phyloP scores from a whole-genome alignment of 1,140 invertebrate species.

The Brachionus manjavacas region DNA sequence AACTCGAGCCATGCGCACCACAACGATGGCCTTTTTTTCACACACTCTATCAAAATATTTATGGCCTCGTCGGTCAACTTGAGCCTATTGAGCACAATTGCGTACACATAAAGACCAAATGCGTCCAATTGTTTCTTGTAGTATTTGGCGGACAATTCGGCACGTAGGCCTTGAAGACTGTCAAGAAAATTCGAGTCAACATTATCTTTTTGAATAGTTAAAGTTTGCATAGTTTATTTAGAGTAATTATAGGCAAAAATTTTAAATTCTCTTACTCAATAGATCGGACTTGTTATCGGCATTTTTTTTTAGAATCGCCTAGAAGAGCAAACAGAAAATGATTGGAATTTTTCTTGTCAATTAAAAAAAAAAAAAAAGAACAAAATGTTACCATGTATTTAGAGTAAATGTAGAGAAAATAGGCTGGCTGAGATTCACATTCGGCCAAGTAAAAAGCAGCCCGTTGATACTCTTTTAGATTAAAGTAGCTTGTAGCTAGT shows the following conservation, averaged over 20 bases:
- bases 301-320: conserved; percentile 4
- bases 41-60: conserved; percentile 71
- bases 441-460: conserved; percentile 75
- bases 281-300: conserved; percentile 23
- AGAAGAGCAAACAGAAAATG: neutral
- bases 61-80: conserved; percentile 70
- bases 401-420: conserved; percentile 77
- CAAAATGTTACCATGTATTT: conserved; percentile 64
- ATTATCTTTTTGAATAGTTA: neutral
- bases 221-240: neutral
- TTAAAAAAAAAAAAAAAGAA: too few relatives aligned
- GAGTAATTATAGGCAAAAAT: neutral
- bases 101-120: conserved; percentile 59
- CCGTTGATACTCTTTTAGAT: conserved; percentile 83
- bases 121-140: conserved; percentile 18
- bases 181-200: neutral
- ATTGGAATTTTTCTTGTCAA: neutral
- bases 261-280: neutral
- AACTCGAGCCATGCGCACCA: conserved; percentile 92
- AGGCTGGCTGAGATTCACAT: conserved; percentile 64
- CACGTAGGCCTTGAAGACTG: conserved; percentile 40
- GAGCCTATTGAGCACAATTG: conserved; percentile 80
- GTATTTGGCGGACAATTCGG: conserved; percentile 48
- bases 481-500: conserved; percentile 81
- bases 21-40: conserved; percentile 72